Conservation (phyloP, 2,888 invertebrate species). For the Lasius fuliginosus region DNA sequence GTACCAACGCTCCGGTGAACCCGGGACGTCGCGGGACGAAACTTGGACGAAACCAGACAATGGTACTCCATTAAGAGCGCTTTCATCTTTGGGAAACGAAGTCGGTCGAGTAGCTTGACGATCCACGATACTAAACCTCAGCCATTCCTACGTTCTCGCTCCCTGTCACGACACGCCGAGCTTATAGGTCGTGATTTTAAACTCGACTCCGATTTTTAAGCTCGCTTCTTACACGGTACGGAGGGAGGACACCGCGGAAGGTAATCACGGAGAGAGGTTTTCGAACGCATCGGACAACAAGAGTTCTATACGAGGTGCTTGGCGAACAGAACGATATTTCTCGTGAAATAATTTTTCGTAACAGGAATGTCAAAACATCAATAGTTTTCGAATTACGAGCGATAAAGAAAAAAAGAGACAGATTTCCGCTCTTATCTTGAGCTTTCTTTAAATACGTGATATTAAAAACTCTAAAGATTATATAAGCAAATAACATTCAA, state of each 20-base stretch:
- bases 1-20: neutral
- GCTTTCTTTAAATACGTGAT: neutral
- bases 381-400: neutral
- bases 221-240: constrained; percentile 22
- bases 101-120: constrained; percentile 68
- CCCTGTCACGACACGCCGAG: constrained; percentile 41
- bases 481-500: neutral
- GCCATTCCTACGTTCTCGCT: constrained; percentile 54
- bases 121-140: constrained; percentile 73
- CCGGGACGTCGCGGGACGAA: constrained; percentile 29
- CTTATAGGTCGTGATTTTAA: constrained; percentile 49
- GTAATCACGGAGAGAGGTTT: constrained; percentile 49
- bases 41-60: constrained; percentile 70
- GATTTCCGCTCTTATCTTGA: neutral
- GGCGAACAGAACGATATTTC: neutral
- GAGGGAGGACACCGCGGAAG: constrained; percentile 3
- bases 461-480: neutral
- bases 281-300: constrained; percentile 29
- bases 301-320: neutral
- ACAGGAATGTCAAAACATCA: neutral
- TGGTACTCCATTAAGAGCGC: constrained; percentile 73
- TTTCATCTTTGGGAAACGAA: constrained; percentile 68
- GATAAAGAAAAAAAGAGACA: neutral
- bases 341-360: constrained; percentile 22
- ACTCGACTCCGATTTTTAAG: constrained; percentile 43